phyloP scores from a whole-genome alignment of 2,888 invertebrate genomes.

The Auanema freiburgensis region DNA sequence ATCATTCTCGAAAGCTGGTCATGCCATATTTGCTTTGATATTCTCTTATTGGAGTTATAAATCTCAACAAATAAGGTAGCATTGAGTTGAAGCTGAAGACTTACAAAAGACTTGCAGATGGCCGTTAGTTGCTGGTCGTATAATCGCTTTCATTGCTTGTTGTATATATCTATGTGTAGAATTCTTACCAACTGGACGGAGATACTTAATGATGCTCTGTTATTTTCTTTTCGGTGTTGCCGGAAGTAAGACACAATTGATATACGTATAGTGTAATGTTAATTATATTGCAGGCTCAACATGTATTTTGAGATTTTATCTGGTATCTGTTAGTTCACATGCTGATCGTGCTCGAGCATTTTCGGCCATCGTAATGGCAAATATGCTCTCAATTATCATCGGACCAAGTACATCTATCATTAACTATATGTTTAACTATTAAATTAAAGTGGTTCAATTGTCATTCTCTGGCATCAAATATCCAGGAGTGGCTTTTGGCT shows the following conservation, averaged over 20 bases:
- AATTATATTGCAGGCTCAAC: constrained; percentile 24
- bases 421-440: too few species aligned
- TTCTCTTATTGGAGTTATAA: constrained; percentile 45
- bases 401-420: constrained; percentile 31
- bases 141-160: constrained; percentile 37
- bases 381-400: constrained; percentile 36
- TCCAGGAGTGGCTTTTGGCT: constrained; percentile 23
- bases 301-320: constrained; percentile 36
- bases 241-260: constrained; percentile 16
- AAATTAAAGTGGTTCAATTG: constrained; percentile 39
- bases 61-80: constrained; percentile 35
- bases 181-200: constrained; percentile 27
- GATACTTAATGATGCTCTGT: constrained; percentile 36
- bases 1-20: constrained; percentile 40
- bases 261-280: neutral
- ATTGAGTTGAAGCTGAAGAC: neutral
- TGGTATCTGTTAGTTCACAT: constrained; percentile 31
- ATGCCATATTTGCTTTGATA: constrained; percentile 42
- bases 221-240: constrained; percentile 42
- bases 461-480: constrained; percentile 31
- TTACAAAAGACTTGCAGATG: constrained; percentile 21
- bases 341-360: constrained; percentile 35
- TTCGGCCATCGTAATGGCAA: constrained; percentile 29
- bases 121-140: constrained; percentile 33
- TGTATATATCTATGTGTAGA: constrained; percentile 41